These are phyloP conservation scores for Myripristis murdjan DNA, from an alignment of 2,797 vertebrate genomes.

Conservation along the genomic window DNA sequence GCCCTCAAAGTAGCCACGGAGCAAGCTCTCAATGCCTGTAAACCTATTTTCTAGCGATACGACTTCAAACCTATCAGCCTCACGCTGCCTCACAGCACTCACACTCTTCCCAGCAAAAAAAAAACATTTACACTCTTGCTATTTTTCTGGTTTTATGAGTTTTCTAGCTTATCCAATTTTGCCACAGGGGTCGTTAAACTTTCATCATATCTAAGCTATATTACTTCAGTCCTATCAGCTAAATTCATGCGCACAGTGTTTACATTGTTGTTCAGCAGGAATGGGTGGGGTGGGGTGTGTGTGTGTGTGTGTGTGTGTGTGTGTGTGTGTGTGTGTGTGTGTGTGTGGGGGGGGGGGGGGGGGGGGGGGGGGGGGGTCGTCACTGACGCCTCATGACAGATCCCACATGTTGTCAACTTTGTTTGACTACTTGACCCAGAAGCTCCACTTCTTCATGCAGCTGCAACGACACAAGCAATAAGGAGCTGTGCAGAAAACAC, in stretches of 20 bases:
- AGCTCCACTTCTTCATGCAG: neutral
- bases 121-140: conserved; percentile 21
- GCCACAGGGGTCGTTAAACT: conserved; percentile 26
- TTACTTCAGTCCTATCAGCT: neutral
- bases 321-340: too few relatives aligned
- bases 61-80: conserved; percentile 39
- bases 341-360: too few relatives aligned
- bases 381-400: conserved; percentile 14
- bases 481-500: too few relatives aligned
- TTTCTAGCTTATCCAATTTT: conserved; percentile 28
- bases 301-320: too few relatives aligned
- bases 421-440: too few relatives aligned
- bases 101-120: conserved; percentile 33
- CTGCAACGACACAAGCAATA: neutral
- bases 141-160: conserved; percentile 33
- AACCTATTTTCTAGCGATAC: conserved; percentile 48
- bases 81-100: conserved; percentile 48
- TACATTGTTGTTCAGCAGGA: neutral
- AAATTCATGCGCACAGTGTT: neutral
- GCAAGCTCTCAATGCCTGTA: conserved; percentile 25
- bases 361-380: too few relatives aligned
- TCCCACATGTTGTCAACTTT: neutral
- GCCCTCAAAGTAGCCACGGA: conserved; percentile 42
- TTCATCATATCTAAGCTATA: conserved; percentile 29
- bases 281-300: too few relatives aligned